Evolutionary conservation across 2,113 vertebrate species (phyloP).

Genomic region (Phrynocephalus versicolor): DNA sequence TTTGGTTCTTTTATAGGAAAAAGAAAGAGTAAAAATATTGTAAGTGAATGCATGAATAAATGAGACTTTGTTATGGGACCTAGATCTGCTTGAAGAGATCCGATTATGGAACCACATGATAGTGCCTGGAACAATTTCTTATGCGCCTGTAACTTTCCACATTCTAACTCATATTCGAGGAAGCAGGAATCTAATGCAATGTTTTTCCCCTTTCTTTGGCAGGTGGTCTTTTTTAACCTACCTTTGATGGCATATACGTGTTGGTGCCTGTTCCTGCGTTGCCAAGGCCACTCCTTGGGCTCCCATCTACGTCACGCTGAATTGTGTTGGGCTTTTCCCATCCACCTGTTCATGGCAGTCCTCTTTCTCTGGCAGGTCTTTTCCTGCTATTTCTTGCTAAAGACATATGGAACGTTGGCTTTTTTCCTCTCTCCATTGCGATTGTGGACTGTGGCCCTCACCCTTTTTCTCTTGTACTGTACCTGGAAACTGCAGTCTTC

Average conservation of each 20-base stretch:
- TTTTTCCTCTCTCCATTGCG: constrained; percentile 90
- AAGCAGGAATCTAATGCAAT: neutral
- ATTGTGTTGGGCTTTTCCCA: constrained; percentile 58
- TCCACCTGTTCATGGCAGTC: constrained; percentile 82
- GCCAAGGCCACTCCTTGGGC: constrained; percentile 83
- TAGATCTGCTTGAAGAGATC: neutral
- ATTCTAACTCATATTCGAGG: neutral
- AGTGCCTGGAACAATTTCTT: neutral
- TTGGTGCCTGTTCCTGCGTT: constrained; percentile 90
- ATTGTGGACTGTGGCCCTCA: constrained; percentile 84
- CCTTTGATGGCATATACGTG: constrained; percentile 90
- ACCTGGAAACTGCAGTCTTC: constrained; percentile 82
- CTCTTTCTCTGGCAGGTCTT: constrained; percentile 90
- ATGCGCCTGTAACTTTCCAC: neutral
- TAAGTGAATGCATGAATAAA: too few species aligned
- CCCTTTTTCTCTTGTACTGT: constrained; percentile 78
- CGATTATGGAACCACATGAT: neutral
- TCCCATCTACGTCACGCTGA: constrained; percentile 80
- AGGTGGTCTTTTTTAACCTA: constrained; percentile 94
- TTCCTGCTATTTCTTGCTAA: constrained; percentile 88
- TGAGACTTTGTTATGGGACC: neutral
- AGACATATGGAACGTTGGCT: constrained; percentile 86
- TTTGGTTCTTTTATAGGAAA: too few species aligned
- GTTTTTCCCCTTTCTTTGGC: constrained; percentile 38
- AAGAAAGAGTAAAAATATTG: too few species aligned